Evolutionary conservation across 2,113 vertebrate species (phyloP).

Genomic region (Chlorodrepanis virens): DNA sequence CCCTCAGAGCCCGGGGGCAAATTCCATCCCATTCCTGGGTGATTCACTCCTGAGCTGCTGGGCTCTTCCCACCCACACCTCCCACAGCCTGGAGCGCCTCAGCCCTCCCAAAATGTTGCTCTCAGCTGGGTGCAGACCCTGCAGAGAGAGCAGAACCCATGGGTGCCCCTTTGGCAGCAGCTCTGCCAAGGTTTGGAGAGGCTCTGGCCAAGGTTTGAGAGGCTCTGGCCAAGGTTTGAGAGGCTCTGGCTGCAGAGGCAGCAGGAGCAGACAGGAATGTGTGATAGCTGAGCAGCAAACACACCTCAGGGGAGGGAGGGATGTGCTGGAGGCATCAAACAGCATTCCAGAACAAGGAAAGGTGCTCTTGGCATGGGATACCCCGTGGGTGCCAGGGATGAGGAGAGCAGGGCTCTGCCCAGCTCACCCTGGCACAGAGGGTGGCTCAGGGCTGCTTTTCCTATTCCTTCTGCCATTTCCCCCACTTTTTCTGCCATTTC

Average conservation of each 20-base stretch:
- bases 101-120: rapidly evolving
- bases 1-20: background rate
- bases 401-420: background rate
- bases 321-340: background rate
- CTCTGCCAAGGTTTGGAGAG: background rate
- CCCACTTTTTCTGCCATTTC: background rate
- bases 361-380: background rate
- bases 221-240: background rate
- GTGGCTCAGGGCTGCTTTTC: background rate
- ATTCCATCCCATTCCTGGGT: background rate
- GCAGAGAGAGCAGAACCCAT: background rate
- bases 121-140: background rate
- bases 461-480: background rate
- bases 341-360: background rate
- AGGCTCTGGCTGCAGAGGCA: background rate
- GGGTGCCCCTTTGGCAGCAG: background rate
- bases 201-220: background rate
- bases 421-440: background rate
- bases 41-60: background rate
- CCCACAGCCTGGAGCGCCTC: background rate
- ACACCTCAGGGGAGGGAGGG: constrained; percentile 1
- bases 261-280: background rate
- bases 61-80: background rate
- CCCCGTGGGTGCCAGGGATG: background rate
- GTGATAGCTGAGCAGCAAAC: background rate